Evolutionary conservation across 2,113 vertebrate genomes (phyloP).

Genomic region (Cavia porcellus): DNA sequence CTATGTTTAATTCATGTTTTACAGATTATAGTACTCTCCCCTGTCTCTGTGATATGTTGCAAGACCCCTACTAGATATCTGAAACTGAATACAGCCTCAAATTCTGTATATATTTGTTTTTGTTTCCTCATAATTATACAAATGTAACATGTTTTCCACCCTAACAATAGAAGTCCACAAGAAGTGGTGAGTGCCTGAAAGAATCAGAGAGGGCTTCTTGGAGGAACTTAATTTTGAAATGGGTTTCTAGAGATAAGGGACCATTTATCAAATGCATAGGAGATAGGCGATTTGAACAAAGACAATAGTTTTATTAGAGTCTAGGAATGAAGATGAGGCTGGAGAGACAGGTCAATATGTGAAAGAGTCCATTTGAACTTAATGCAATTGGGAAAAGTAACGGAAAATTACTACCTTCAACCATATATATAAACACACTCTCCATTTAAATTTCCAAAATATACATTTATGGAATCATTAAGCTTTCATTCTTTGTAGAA

Average conservation of each 20-base stretch:
- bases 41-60: background rate
- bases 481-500: conserved; percentile 15
- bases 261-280: background rate
- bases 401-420: background rate
- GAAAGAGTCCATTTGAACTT: background rate
- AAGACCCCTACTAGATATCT: background rate
- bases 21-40: background rate
- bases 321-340: background rate
- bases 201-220: background rate
- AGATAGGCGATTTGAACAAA: background rate
- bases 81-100: background rate
- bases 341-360: background rate
- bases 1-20: conserved; percentile 52
- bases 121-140: background rate
- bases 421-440: background rate
- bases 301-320: background rate
- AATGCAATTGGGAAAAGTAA: background rate
- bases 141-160: background rate
- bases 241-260: conserved; percentile 6
- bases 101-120: background rate
- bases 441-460: conserved; percentile 33
- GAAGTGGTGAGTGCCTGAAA: background rate
- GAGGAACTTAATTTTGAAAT: background rate
- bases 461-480: background rate
- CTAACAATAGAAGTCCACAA: background rate